Evolutionary conservation across 30 jellyfish, hydroid and myxozoan genomes (phyloP), one percentile per base, ranked within the genome.

Genomic region (Turritopsis rubra): DNA sequence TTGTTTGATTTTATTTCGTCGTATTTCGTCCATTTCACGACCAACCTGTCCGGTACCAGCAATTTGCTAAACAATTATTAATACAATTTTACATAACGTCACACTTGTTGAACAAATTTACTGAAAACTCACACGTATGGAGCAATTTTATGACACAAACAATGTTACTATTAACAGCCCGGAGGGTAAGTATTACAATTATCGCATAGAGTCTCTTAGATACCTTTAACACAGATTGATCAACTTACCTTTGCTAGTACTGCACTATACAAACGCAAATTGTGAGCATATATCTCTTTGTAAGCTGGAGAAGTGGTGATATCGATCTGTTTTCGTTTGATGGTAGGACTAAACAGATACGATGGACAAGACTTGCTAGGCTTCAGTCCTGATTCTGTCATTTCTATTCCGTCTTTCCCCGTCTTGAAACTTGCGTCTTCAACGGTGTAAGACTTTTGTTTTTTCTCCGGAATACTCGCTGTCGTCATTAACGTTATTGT

Each of bases 161-260:
- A n/a, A n/a, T n/a, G n/a, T n/a, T n/a, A n/a, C n/a, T n/a, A n/a
- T n/a, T n/a, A n/a, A n/a, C n/a, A n/a, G n/a, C n/a, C n/a, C n/a
- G n/a, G n/a, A n/a, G n/a, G n/a, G n/a, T n/a, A n/a, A n/a, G n/a
- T n/a, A n/a, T n/a, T n/a, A n/a, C n/a, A n/a, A n/a, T n/a, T n/a
- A n/a, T n/a, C n/a, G n/a, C n/a, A n/a, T n/a, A n/a, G n/a, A n/a
- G n/a, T n/a, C n/a, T n/a, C n/a, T n/a, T n/a, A n/a, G n/a, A n/a
- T n/a, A n/a, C n/a, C n/a, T n/a, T n/a, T n/a, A n/a, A n/a, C n/a
- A n/a, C n/a, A n/a, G n/a, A 41, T 41, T 3, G 13, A 41, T 41
- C 28, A 75, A 75, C 68, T 81, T 81, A 81, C 88, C 84, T 81
- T 81, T 7, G 88, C 88, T 4, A 81, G 29, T 21, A 81, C 88